Conservation (phyloP, 2,888 invertebrate genomes). For the Watsonalla cultraria region DNA sequence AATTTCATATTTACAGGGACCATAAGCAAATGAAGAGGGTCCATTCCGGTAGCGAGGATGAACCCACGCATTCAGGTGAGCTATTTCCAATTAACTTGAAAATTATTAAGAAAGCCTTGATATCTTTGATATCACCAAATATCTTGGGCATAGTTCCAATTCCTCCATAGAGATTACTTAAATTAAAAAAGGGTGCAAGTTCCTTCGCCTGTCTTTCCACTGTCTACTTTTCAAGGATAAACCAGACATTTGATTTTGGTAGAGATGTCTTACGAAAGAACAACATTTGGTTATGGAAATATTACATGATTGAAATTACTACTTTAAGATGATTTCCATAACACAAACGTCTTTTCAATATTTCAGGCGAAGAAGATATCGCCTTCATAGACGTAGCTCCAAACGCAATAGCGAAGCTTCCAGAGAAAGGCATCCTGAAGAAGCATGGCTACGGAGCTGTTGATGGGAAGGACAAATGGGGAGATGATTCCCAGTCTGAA, state of each 20-base stretch:
- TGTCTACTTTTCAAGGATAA: too few relatives aligned
- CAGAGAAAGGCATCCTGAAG: constrained; percentile 95
- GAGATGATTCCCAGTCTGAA: constrained; percentile 84
- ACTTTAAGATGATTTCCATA: too few relatives aligned
- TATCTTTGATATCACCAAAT: too few relatives aligned
- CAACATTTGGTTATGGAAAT: too few relatives aligned
- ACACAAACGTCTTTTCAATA: not conserved
- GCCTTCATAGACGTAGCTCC: constrained; percentile 89
- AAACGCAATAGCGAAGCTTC: constrained; percentile 86
- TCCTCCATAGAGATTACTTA: too few relatives aligned
- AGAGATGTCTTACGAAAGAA: too few relatives aligned
- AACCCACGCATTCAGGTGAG: constrained; percentile 86
- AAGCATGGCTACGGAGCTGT: constrained; percentile 89
- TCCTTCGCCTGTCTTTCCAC: too few relatives aligned
- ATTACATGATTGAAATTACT: too few relatives aligned
- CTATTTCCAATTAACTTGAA: not conserved
- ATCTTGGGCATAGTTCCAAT: too few relatives aligned
- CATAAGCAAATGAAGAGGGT: constrained; percentile 90
- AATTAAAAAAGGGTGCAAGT: too few relatives aligned
- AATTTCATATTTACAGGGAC: constrained; percentile 79
- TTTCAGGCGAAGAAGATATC: constrained; percentile 87
- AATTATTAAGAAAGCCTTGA: not conserved
- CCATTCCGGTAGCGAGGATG: constrained; percentile 86
- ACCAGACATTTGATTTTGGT: too few relatives aligned
- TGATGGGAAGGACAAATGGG: constrained; percentile 87